A percentile compares a stretch with the other conserved stretches of the same genome.
Conservation (phyloP, 1,140 invertebrate species). For the Matsumurasca onukii region DNA sequence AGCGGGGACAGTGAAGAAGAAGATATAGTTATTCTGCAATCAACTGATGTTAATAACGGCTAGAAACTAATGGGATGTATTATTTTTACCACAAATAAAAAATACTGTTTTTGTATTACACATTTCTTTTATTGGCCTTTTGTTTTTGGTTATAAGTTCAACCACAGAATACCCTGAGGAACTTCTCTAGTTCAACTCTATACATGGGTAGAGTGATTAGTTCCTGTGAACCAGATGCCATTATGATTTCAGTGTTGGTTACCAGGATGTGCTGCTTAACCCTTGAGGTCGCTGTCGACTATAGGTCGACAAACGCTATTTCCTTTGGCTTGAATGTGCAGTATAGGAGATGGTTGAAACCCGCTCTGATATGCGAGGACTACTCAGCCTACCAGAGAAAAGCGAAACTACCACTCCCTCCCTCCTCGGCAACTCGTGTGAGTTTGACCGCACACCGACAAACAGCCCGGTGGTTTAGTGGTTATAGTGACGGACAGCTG, state of each 20-base stretch:
- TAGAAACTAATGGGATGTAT: neutral
- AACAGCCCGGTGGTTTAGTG: too few species aligned
- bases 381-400: too few species aligned
- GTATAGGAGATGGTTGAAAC: too few species aligned
- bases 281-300: too few species aligned
- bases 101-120: neutral
- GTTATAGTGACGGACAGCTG: too few species aligned
- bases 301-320: too few species aligned
- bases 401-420: too few species aligned
- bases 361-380: neutral
- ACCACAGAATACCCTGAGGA: neutral
- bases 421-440: too few species aligned
- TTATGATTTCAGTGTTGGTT: neutral
- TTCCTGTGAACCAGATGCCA: neutral
- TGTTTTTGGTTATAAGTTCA: neutral
- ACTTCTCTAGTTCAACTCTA: neutral
- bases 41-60: conserved; percentile 6
- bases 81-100: neutral
- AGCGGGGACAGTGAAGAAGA: conserved; percentile 56
- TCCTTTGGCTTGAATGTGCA: too few species aligned
- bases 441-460: too few species aligned
- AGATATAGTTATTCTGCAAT: conserved; percentile 43
- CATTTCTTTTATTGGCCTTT: neutral
- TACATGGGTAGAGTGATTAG: neutral
- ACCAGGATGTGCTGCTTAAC: neutral